Percentiles rank a stretch among this genome's conserved stretches.
Evolutionary conservation across 2,797 vertebrate species (phyloP).

Genomic region (Sebastes kiyomatsui): DNA sequence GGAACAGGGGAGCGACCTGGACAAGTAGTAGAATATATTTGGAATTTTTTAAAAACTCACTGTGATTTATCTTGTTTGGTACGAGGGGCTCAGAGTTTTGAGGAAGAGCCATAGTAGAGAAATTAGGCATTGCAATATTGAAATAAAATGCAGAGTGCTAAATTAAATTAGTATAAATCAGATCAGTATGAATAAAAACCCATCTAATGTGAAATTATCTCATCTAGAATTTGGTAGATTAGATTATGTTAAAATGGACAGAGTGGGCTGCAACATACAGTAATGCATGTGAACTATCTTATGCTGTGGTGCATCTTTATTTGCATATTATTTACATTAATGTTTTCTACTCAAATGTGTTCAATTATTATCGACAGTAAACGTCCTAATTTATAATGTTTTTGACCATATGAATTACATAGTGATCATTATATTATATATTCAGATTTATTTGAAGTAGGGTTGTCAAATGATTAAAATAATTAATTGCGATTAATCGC

Average conservation of each 20-base stretch:
- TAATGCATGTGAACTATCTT: background rate
- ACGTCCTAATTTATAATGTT: background rate
- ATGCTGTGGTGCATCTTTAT: background rate
- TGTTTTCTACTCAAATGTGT: background rate
- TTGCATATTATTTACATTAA: background rate
- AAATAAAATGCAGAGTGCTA: background rate
- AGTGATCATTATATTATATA: background rate
- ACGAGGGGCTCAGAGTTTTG: background rate
- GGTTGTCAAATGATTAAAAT: too few species aligned
- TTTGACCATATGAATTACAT: background rate
- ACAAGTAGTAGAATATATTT: slow-evolving; percentile 44
- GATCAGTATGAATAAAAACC: background rate
- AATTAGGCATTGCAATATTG: background rate
- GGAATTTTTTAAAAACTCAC: slow-evolving; percentile 15
- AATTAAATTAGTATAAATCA: slow-evolving; percentile 2
- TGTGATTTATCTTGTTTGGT: slow-evolving; percentile 18
- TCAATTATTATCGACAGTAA: background rate
- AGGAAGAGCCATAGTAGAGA: background rate
- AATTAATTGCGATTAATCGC: fast-evolving
- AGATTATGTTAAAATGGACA: background rate
- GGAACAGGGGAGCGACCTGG: slow-evolving; percentile 36
- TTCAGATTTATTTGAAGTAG: too few species aligned
- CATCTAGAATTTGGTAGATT: background rate
- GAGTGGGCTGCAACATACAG: background rate
- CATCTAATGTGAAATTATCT: background rate